Evolutionary conservation across 2,113 vertebrate species (phyloP).

Genomic region (Acrocephalus arundinaceus): DNA sequence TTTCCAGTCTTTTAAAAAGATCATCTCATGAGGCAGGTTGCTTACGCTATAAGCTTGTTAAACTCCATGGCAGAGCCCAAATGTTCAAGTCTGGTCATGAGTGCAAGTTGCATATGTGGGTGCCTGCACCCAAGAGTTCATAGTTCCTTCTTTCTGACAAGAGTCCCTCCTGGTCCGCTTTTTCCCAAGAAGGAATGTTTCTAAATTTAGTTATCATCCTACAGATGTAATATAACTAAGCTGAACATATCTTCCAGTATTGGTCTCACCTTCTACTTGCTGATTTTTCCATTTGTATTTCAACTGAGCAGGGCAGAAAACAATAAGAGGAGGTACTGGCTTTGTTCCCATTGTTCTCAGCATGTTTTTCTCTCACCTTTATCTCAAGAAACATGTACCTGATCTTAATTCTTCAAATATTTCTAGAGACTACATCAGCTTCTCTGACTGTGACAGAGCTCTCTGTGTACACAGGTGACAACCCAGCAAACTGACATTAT

Average conservation of each 20-base stretch:
- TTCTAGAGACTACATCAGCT: not conserved
- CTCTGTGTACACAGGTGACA: not conserved
- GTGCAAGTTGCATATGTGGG: accelerated
- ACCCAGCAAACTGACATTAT: not conserved
- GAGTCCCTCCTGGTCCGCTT: not conserved
- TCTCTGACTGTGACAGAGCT: not conserved
- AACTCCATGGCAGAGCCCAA: not conserved
- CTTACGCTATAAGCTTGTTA: not conserved
- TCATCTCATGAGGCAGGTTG: not conserved
- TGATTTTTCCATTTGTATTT: not conserved
- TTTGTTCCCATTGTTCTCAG: not conserved
- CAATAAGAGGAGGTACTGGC: not conserved
- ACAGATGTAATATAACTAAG: not conserved
- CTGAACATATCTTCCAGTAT: not conserved
- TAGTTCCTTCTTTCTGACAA: not conserved
- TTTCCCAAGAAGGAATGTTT: not conserved
- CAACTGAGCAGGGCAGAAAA: not conserved
- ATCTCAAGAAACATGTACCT: not conserved
- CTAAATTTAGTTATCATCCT: not conserved
- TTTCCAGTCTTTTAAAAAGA: conserved; percentile 10
- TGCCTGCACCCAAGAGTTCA: not conserved
- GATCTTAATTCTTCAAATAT: not conserved
- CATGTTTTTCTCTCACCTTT: not conserved
- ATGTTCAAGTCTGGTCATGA: not conserved
- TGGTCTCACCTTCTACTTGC: not conserved